phyloP scores from a whole-genome alignment of 2,797 vertebrate genomes.

The Clarias laeviceps region DNA sequence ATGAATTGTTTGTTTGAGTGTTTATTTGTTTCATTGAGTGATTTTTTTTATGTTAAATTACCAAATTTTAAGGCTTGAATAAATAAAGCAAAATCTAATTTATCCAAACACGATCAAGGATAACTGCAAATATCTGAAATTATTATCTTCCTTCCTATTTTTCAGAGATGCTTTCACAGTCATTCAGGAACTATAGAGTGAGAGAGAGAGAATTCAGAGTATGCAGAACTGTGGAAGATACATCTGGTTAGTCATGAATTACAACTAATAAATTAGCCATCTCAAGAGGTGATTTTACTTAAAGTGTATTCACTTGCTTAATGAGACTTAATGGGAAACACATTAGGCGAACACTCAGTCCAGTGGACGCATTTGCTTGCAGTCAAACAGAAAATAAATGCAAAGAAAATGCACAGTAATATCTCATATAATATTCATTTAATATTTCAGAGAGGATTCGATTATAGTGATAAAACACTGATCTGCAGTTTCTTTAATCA shows the following conservation, averaged over 20 bases:
- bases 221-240: not conserved
- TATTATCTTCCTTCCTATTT: no score
- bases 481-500: not conserved
- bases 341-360: not conserved
- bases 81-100: not conserved
- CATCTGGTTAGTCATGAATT: not conserved
- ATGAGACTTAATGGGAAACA: not conserved
- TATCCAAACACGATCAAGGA: not conserved
- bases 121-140: no score
- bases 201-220: no score
- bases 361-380: not conserved
- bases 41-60: not conserved
- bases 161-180: not conserved
- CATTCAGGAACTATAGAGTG: not conserved
- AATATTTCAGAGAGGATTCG: not conserved
- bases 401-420: not conserved
- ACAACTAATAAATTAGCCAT: not conserved
- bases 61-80: not conserved
- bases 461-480: not conserved
- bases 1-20: no score
- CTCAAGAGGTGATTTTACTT: not conserved
- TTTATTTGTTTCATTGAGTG: not conserved
- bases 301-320: not conserved
- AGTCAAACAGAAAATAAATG: not conserved
- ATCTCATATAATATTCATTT: no score